Conservation (phyloP, 2,888 invertebrate species). For the Incurvaria masculella region DNA sequence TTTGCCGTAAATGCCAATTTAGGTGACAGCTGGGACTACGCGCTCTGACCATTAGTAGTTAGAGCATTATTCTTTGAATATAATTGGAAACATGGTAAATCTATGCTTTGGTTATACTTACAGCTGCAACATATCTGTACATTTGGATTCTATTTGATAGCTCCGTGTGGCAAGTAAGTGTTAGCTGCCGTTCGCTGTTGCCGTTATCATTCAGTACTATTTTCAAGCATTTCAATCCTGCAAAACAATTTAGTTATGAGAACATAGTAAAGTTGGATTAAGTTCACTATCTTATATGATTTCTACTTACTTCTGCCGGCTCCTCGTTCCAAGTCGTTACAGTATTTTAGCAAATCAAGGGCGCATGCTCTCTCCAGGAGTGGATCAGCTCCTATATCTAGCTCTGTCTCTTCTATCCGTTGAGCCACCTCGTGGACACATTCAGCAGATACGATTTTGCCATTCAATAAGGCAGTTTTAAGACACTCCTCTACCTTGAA, state of each 20-base stretch:
- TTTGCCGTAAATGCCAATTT: too few relatives aligned
- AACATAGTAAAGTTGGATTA: background rate
- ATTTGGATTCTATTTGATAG: conserved; percentile 81
- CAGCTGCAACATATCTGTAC: conserved; percentile 84
- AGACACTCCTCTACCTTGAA: conserved; percentile 86
- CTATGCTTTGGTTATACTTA: too few relatives aligned
- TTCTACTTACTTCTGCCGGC: conserved; percentile 80
- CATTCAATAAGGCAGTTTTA: conserved; percentile 75
- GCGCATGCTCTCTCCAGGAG: conserved; percentile 85
- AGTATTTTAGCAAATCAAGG: conserved; percentile 77
- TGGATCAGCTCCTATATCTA: conserved; percentile 95
- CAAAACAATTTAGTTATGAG: conserved; percentile 21
- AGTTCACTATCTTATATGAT: background rate
- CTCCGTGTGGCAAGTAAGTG: conserved; percentile 75
- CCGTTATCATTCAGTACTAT: conserved; percentile 64
- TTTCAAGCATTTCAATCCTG: conserved; percentile 77
- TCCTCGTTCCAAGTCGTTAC: conserved; percentile 78
- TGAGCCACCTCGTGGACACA: conserved; percentile 85
- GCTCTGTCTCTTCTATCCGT: conserved; percentile 83
- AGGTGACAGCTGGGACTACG: too few relatives aligned
- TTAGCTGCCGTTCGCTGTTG: conserved; percentile 66
- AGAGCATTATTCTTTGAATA: too few relatives aligned
- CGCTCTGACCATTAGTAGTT: too few relatives aligned
- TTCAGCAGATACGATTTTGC: conserved; percentile 67
- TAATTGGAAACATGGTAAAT: too few relatives aligned